Evolutionary conservation across 2,888 invertebrate genomes (phyloP).

Genomic region (Apodemia duryi): DNA sequence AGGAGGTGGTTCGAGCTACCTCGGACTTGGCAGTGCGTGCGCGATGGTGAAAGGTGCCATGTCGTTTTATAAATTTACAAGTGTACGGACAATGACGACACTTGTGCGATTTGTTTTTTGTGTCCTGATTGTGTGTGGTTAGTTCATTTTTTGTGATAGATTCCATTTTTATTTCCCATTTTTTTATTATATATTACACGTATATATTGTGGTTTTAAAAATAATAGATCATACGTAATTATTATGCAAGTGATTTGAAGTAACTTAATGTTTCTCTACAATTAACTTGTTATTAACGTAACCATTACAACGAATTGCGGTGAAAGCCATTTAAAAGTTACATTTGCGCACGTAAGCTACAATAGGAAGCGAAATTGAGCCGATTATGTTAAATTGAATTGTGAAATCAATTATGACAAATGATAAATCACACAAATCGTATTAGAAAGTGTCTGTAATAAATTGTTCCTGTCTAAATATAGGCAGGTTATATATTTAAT

Average conservation of each 20-base stretch:
- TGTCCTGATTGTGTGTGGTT: conserved; percentile 67
- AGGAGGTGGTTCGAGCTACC: conserved; percentile 36
- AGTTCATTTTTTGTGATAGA: conserved; percentile 39
- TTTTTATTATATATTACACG: conserved; percentile 20
- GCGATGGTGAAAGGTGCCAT: conserved; percentile 73
- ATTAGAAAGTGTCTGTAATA: conserved; percentile 36
- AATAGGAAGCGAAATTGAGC: conserved; percentile 26
- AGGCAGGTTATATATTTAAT: conserved; percentile 36
- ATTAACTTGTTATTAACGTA: conserved; percentile 45
- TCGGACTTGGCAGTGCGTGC: conserved; percentile 55
- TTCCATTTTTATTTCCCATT: conserved; percentile 18
- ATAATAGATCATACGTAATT: conserved; percentile 34
- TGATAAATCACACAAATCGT: conserved; percentile 19
- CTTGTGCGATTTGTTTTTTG: conserved; percentile 61
- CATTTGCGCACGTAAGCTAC: conserved; percentile 32
- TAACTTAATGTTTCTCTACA: conserved; percentile 40
- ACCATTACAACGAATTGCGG: conserved; percentile 56
- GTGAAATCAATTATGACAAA: conserved; percentile 24
- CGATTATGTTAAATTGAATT: conserved; percentile 21
- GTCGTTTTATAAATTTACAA: conserved; percentile 50
- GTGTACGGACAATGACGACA: conserved; percentile 53
- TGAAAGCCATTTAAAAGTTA: conserved; percentile 57
- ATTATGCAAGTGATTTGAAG: conserved; percentile 61
- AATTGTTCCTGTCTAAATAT: conserved; percentile 22
- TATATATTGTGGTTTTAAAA: too few species aligned